phyloP scores from a whole-genome alignment of 2,797 vertebrate genomes.

The Leucoraja ocellata region DNA sequence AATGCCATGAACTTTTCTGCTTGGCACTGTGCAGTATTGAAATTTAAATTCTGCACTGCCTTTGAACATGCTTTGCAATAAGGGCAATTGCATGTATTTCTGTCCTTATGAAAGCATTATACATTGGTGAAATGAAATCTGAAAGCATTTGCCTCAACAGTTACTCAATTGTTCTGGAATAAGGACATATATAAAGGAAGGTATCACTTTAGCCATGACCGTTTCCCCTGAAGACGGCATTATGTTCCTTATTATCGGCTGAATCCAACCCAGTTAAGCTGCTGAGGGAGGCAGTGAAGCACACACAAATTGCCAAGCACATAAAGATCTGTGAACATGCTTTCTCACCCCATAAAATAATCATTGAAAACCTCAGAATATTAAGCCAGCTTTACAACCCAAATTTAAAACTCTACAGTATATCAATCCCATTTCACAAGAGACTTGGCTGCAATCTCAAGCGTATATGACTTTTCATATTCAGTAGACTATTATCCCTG shows the following conservation, averaged over 20 bases:
- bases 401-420: background rate
- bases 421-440: background rate
- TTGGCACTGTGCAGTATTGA: background rate
- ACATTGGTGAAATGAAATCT: background rate
- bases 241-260: background rate
- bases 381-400: background rate
- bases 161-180: background rate
- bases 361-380: background rate
- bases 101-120: background rate
- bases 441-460: background rate
- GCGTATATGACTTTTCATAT: background rate
- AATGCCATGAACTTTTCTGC: background rate
- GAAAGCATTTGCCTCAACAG: background rate
- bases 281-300: background rate
- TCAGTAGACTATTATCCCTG: background rate
- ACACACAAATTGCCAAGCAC: background rate
- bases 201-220: background rate
- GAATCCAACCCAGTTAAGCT: background rate
- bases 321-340: background rate
- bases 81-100: background rate
- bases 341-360: background rate
- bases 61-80: background rate
- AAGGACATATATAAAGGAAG: background rate
- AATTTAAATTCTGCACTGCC: background rate
- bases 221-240: background rate